Conservation (phyloP, 2,797 vertebrate species). For the Bovichtus diacanthus region DNA sequence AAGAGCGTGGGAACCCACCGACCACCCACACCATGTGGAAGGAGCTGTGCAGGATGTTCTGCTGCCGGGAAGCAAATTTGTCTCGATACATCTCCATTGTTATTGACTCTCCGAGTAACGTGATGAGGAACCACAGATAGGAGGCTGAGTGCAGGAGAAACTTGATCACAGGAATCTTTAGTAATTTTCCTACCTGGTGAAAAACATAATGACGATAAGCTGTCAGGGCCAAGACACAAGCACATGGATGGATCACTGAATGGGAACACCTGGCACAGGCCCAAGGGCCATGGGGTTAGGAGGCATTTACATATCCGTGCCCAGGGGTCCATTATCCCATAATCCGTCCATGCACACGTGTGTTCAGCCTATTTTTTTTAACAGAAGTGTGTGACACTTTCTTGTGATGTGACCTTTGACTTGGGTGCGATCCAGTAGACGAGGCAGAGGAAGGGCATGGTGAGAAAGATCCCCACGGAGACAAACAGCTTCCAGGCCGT, state of each 20-base stretch:
- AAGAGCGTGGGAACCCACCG: constrained; percentile 77
- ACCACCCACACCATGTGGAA: constrained; percentile 95
- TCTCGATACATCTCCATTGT: constrained; percentile 89
- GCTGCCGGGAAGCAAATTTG: constrained; percentile 84
- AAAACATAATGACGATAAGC: constrained; percentile 15
- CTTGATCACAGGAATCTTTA: constrained; percentile 92
- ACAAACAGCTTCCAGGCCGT: constrained; percentile 90
- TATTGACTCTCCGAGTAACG: constrained; percentile 90
- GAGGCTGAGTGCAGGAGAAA: constrained; percentile 93
- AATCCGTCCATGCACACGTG: too few species aligned
- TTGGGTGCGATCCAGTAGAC: constrained; percentile 92
- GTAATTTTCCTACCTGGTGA: constrained; percentile 85
- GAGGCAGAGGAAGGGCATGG: constrained; percentile 91
- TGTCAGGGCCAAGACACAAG: background rate
- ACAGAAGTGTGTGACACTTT: background rate
- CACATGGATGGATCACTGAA: too few species aligned
- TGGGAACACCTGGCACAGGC: too few species aligned
- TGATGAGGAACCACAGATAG: constrained; percentile 94
- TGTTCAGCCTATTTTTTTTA: background rate
- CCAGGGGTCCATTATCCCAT: too few species aligned
- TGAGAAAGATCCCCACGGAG: constrained; percentile 89
- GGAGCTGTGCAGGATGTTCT: constrained; percentile 90
- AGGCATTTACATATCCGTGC: too few species aligned
- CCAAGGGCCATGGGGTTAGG: too few species aligned
- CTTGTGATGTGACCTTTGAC: constrained; percentile 83